Evolutionary conservation across 1,140 invertebrate species (phyloP).

Genomic region (Manduca sexta): DNA sequence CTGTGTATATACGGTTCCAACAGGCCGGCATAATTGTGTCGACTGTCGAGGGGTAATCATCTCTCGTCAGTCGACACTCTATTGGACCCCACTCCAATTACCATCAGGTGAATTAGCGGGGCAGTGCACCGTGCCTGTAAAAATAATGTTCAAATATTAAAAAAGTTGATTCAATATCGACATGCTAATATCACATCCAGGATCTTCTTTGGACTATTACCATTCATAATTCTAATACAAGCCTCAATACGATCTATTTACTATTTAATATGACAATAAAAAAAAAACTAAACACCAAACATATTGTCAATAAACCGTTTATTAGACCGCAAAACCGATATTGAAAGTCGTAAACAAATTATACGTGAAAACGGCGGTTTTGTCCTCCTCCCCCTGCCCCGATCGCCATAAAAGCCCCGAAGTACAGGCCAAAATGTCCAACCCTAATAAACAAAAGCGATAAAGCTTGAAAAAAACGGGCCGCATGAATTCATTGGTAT

Average conservation of each 20-base stretch:
- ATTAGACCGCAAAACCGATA: constrained; percentile 48
- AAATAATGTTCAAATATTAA: too few relatives aligned
- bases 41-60: too few relatives aligned
- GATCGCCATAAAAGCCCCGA: constrained; percentile 42
- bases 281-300: not conserved
- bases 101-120: too few relatives aligned
- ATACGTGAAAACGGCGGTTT: constrained; percentile 39
- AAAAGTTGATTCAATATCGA: too few relatives aligned
- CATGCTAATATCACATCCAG: too few relatives aligned
- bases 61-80: too few relatives aligned
- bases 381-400: constrained; percentile 46
- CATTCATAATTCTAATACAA: too few relatives aligned
- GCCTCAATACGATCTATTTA: not conserved
- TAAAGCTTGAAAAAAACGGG: constrained; percentile 64
- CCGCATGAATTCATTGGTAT: constrained; percentile 70
- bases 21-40: too few relatives aligned
- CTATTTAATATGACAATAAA: not conserved
- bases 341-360: constrained; percentile 61
- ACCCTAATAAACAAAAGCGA: constrained; percentile 69
- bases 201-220: too few relatives aligned
- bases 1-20: too few relatives aligned
- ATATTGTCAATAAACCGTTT: constrained; percentile 44
- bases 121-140: too few relatives aligned
- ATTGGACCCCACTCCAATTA: too few relatives aligned
- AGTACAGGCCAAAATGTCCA: constrained; percentile 37